These are phyloP conservation scores for Leptinotarsa lineolata DNA, from an alignment of 1,140 invertebrate species.

Conservation along the genomic window DNA sequence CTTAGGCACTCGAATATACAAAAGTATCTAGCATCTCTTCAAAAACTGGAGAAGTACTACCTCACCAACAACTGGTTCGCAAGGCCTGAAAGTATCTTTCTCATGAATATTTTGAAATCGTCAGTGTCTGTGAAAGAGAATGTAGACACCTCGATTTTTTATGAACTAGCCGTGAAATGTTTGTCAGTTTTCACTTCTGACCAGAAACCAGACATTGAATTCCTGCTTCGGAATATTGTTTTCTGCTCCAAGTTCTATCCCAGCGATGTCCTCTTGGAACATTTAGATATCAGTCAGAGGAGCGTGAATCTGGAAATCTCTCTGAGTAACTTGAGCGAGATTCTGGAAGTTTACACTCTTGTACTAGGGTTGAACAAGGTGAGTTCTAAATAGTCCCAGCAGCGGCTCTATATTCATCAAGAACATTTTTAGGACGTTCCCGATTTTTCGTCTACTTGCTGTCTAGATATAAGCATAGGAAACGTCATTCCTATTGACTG, in stretches of 20 bases:
- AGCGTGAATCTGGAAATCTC: conserved; percentile 56
- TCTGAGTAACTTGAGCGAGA: conserved; percentile 58
- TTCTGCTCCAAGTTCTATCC: conserved; percentile 63
- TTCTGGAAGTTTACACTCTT: conserved; percentile 59
- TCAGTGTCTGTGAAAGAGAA: conserved; percentile 56
- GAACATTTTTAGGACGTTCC: conserved; percentile 45
- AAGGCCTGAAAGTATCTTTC: conserved; percentile 60
- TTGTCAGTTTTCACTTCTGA: conserved; percentile 60
- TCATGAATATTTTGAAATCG: conserved; percentile 59
- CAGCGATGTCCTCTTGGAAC: conserved; percentile 58
- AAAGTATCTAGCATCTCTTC: conserved; percentile 41
- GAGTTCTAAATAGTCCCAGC: conserved; percentile 19
- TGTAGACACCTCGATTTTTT: conserved; percentile 54
- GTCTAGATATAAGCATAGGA: conserved; percentile 53
- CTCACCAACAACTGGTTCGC: conserved; percentile 63
- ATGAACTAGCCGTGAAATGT: conserved; percentile 60
- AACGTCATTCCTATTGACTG: conserved; percentile 69
- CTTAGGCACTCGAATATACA: conserved; percentile 46
- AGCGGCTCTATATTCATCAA: neutral
- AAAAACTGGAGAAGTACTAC: conserved; percentile 40
- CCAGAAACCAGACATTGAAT: conserved; percentile 58
- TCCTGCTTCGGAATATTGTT: conserved; percentile 59
- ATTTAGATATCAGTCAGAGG: conserved; percentile 57
- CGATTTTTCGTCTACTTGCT: conserved; percentile 34
- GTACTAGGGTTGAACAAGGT: conserved; percentile 57